Base-by-base conservation (phyloP, 2,888 invertebrate species). In the Furcula furcula region DNA sequence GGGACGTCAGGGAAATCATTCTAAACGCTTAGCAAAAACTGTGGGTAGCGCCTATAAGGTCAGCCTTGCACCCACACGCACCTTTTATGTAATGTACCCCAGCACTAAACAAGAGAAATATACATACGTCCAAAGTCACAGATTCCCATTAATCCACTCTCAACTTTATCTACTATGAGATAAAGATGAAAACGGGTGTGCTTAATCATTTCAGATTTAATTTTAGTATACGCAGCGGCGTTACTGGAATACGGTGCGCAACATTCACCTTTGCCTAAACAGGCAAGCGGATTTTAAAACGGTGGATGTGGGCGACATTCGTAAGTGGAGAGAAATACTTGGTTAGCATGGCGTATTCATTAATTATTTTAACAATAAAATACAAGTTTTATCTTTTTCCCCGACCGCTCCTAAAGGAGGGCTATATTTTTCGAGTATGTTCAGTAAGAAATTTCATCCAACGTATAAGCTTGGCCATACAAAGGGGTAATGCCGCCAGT, bases 251-350 rank as follows among this genome's bases (percentile, higher is more conserved):
- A 63, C 50, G 48, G 65, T 79, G 78, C 78, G 76, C 85, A 84
- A 86, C 87, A 86, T 88, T 88, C 87, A 86, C 87, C 86, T 86
- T 83, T 86, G 70, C 87, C 87, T 83, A 80, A 85, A 82, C 76
- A 66, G 87, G 87, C 77, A 85, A 78, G 78, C 84, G 83, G 85
- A 86, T 86, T 86, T 87, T 82, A 85, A 82, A 86, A 78, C 72
- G 78, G 76, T 67, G 49, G 55, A 61, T 63, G 87, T 86, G 82
- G 86, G 86, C 85, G 55, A 56, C 55, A 48, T 28, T 44, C 47
- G 59, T 70, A 56, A 65, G 57, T 65, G 57, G 61, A 71, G 65
- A 66, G 72, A 76, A 76, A 74, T 62, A 47, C 51, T 60, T 54
- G n/a, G n/a, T n/a, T n/a, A n/a, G n/a, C n/a, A n/a, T n/a, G n/a